Evolutionary conservation across 2,888 invertebrate genomes (phyloP), one percentile per base, ranked within the genome.

Genomic region (Argyresthia albistria): DNA sequence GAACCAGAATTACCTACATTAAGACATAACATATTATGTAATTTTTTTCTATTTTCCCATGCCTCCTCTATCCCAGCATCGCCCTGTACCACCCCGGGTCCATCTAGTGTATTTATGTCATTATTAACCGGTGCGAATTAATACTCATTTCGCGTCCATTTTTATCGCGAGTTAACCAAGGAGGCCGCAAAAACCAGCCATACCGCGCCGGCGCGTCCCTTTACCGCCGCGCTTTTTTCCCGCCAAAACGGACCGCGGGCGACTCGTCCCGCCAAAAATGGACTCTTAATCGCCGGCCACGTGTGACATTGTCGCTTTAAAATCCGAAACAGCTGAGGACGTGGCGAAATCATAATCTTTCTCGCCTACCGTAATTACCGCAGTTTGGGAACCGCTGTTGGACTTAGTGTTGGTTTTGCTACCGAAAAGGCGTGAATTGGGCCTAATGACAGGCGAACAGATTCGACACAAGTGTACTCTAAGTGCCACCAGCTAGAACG

Each of bases 81-180:
- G 74, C 52, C 76, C 82, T 78, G 68, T 84, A 73, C 54, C 54
- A 48, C 36, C 55, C 35, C 66, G 64, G 65, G 74, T 71, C 70
- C 70, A 76, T 25, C 25, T 77, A 80, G 74, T 67, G 76, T 86
- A 86, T 86, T 87, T 87, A 86, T 87, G 87, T 87, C 87, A 87
- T 86, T 86, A 87, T 87, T 87, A 87, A 82, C 81, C 73, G 74
- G 78, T 70, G 81, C 73, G 80, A 86, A 86, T 86, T 84, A 87
- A 86, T 86, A 80, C 83, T 82, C 83, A 82, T 87, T 84, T 81
- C 74, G 75, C 68, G 77, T 73, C 71, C 79, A 76, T 77, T 81
- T 83, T 81, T 76, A 75, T 73, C 74, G 71, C 77, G 68, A 69
- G 74, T 70, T 70, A 70, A 69, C 75, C 69, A 70, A 68, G 66